phyloP scores from a whole-genome alignment of 30 jellyfish, hydroid and myxozoan species.

The Aurelia aurita complex sp. Pacific region DNA sequence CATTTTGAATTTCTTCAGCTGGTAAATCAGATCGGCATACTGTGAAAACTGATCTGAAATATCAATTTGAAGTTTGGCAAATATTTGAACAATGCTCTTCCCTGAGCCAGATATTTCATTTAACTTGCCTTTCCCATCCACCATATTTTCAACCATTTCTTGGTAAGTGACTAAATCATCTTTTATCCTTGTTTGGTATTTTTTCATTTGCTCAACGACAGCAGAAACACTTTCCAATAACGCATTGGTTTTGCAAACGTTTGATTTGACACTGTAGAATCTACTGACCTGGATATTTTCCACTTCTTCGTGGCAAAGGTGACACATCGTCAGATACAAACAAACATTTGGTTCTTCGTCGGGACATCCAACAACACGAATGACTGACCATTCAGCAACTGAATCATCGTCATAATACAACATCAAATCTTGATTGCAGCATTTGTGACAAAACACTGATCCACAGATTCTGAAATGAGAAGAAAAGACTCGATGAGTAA shows the following conservation, averaged over 20 bases:
- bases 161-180: slow-evolving; percentile 67
- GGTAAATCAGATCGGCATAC: slow-evolving; percentile 45
- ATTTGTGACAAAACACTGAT: slow-evolving; percentile 75
- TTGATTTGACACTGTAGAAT: neutral
- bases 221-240: slow-evolving; percentile 1
- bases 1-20: slow-evolving; percentile 35
- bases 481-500: too few species aligned
- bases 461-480: slow-evolving; percentile 76
- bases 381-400: slow-evolving; percentile 61
- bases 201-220: slow-evolving; percentile 29
- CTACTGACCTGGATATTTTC: slow-evolving; percentile 81
- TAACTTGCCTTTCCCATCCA: slow-evolving; percentile 41
- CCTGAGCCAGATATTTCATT: slow-evolving; percentile 59
- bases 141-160: slow-evolving; percentile 77
- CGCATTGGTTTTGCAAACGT: slow-evolving; percentile 6
- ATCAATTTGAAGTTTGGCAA: slow-evolving; percentile 89
- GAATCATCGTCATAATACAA: slow-evolving; percentile 60
- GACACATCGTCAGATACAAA: slow-evolving; percentile 67
- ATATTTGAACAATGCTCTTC: slow-evolving; percentile 39
- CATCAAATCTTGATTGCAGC: slow-evolving; percentile 75
- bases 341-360: slow-evolving; percentile 89
- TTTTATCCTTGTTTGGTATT: slow-evolving; percentile 41
- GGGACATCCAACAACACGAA: slow-evolving; percentile 95
- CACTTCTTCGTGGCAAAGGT: slow-evolving; percentile 78
- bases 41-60: slow-evolving; percentile 71